Percentiles rank a stretch among this genome's conserved stretches.
These are phyloP conservation scores for Calycopis cecrops DNA, from an alignment of 1,140 invertebrate genomes.

Conservation along the genomic window DNA sequence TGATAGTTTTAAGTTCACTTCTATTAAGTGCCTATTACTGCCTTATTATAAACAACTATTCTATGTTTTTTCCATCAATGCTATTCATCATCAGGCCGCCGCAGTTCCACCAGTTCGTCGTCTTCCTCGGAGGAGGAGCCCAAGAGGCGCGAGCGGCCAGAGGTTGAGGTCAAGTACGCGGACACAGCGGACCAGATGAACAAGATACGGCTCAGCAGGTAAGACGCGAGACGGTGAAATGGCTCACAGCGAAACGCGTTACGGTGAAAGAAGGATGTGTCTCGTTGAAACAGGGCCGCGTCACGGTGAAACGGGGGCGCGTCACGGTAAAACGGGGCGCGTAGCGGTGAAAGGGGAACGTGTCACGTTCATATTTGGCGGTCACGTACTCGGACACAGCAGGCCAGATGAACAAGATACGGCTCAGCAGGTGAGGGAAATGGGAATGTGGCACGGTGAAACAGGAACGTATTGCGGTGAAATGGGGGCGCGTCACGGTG, in stretches of 20 bases:
- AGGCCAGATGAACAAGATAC: constrained; percentile 91
- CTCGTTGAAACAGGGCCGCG: no score
- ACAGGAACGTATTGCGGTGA: no score
- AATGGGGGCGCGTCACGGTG: no score
- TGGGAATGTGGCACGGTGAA: no score
- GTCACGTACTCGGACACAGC: constrained; percentile 79
- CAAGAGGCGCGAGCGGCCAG: constrained; percentile 31
- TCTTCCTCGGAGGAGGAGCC: constrained; percentile 44
- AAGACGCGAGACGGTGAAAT: constrained; percentile 4
- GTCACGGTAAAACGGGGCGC: no score
- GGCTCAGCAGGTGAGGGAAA: constrained; percentile 80
- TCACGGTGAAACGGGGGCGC: no score
- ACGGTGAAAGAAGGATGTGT: no score
- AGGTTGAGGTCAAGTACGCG: constrained; percentile 75
- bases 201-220: constrained; percentile 88
- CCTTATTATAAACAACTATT: no score
- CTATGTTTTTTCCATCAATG: background rate
- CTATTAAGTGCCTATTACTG: no score
- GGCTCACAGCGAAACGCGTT: no score
- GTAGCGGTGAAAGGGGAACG: constrained; percentile 31
- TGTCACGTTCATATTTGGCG: constrained; percentile 40
- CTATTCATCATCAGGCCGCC: constrained; percentile 30
- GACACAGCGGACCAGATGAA: constrained; percentile 88
- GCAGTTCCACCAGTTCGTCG: constrained; percentile 44
- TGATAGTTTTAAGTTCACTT: no score